These are phyloP conservation scores for Papilio gigon DNA, from an alignment of 2,888 invertebrate genomes.

Conservation along the genomic window DNA sequence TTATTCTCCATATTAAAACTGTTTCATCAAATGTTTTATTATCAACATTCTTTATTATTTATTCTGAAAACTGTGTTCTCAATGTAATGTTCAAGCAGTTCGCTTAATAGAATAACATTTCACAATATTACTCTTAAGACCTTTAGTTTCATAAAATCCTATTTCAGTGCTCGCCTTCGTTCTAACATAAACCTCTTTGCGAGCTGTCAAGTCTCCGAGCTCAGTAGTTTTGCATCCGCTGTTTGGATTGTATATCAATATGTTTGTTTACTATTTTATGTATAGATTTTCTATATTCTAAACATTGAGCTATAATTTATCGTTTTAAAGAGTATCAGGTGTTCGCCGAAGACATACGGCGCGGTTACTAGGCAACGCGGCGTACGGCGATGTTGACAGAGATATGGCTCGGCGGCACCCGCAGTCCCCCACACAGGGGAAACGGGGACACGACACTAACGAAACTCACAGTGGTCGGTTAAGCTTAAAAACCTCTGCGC, in stretches of 20 bases:
- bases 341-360: not conserved
- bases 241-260: too few relatives aligned
- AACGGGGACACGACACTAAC: constrained; percentile 2
- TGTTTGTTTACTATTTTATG: too few relatives aligned
- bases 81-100: too few relatives aligned
- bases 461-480: not conserved
- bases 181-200: too few relatives aligned
- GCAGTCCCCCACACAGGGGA: constrained; percentile 1
- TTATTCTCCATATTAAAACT: not conserved
- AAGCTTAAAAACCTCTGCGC: constrained; percentile 1
- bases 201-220: too few relatives aligned
- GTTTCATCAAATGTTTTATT: not conserved
- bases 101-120: too few relatives aligned
- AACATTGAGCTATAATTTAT: not conserved
- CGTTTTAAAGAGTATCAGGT: not conserved
- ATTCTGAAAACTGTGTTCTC: too few relatives aligned
- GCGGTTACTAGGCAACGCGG: constrained; percentile 15
- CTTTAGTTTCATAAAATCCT: too few relatives aligned
- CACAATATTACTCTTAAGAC: too few relatives aligned
- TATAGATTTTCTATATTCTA: not conserved
- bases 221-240: too few relatives aligned
- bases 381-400: constrained; percentile 9
- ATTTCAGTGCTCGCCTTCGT: too few relatives aligned
- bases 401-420: not conserved
- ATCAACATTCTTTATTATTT: too few relatives aligned